Percentiles rank a stretch among this genome's conserved stretches.
Evolutionary conservation across 2,113 vertebrate species (phyloP).

Genomic region (Parus major): DNA sequence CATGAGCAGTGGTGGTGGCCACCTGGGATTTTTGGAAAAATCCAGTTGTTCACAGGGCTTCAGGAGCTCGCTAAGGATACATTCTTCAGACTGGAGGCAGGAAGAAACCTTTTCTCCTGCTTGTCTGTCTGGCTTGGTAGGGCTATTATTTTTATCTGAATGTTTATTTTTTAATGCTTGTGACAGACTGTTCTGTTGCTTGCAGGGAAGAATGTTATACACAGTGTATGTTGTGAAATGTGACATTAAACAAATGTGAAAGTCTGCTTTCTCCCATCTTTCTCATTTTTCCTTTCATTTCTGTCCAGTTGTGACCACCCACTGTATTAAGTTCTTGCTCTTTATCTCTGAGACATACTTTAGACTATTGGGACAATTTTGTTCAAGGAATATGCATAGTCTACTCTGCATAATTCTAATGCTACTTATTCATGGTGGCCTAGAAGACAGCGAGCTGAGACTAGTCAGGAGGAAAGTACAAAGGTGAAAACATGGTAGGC

Average conservation of each 20-base stretch:
- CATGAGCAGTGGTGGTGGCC: background rate
- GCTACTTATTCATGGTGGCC: background rate
- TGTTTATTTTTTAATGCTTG: slow-evolving; percentile 11
- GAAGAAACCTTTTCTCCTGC: background rate
- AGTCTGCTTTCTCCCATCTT: background rate
- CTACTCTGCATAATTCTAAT: background rate
- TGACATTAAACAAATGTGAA: slow-evolving; percentile 33
- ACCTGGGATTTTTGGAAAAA: background rate
- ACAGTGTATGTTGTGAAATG: background rate
- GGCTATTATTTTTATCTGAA: background rate
- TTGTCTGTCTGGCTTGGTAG: background rate
- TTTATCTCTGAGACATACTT: background rate
- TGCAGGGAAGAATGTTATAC: background rate
- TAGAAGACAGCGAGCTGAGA: background rate
- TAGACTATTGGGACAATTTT: background rate
- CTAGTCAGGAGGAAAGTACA: background rate
- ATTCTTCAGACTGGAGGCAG: background rate
- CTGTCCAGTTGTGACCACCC: background rate
- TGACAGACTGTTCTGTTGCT: slow-evolving; percentile 30
- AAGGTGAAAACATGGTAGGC: background rate
- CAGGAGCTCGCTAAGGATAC: background rate
- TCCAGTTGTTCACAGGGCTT: background rate
- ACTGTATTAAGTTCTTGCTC: background rate
- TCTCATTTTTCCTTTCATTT: background rate
- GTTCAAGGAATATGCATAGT: background rate